Percentiles rank a stretch among this genome's conserved stretches.
phyloP scores from a whole-genome alignment of 2,888 invertebrate species.

The Chalcosyrphus nemorum region DNA sequence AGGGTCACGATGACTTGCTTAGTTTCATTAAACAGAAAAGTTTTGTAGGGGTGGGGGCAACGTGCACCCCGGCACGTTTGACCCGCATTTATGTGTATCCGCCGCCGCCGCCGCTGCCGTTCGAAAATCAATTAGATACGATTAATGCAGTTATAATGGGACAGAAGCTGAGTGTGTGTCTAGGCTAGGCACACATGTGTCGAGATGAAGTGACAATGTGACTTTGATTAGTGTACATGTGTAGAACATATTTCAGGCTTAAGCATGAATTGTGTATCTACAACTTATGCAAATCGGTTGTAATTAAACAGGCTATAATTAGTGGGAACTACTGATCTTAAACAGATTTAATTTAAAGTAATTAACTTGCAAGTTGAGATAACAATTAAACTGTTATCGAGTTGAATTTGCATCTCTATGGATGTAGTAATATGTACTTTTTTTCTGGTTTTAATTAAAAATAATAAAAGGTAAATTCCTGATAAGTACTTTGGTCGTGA shows the following conservation, averaged over 20 bases:
- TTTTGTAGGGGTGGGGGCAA: too few relatives aligned
- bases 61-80: conserved; percentile 50
- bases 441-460: background rate
- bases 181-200: background rate
- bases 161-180: background rate
- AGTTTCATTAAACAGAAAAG: too few relatives aligned
- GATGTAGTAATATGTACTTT: background rate
- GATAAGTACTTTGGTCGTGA: too few relatives aligned
- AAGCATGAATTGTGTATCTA: too few relatives aligned
- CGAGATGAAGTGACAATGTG: conserved; percentile 18
- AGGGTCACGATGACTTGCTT: background rate
- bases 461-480: background rate
- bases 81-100: conserved; percentile 40
- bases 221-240: background rate
- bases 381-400: background rate
- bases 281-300: too few relatives aligned
- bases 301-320: background rate
- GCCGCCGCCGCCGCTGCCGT: too few relatives aligned
- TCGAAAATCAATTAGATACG: conserved; percentile 25
- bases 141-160: conserved; percentile 21
- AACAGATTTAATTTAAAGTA: background rate
- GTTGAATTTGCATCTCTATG: background rate
- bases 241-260: background rate
- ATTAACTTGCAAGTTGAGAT: background rate
- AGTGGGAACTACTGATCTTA: background rate